Conservation (phyloP, 2,797 vertebrate species). For the Hypotaenidia philippensis region DNA sequence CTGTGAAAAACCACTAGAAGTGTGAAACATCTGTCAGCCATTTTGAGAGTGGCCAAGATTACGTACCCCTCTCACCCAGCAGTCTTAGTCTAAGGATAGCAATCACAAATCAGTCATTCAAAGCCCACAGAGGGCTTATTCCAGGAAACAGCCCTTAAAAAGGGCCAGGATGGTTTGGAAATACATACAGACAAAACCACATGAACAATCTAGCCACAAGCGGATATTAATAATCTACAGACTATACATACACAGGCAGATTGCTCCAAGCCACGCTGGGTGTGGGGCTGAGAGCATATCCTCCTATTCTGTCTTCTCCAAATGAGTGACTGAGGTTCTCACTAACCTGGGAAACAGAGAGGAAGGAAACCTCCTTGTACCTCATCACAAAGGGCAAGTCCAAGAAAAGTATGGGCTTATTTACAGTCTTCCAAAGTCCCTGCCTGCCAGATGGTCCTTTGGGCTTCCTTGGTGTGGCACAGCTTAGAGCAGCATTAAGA, state of each 20-base stretch:
- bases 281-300: not conserved
- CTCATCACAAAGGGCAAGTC: not conserved
- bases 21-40: not conserved
- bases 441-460: not conserved
- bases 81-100: not conserved
- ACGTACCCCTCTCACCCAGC: not conserved
- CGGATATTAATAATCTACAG: not conserved
- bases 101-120: not conserved
- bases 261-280: not conserved
- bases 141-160: not conserved
- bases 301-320: not conserved
- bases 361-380: not conserved
- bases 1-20: not conserved
- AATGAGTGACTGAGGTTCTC: accelerated
- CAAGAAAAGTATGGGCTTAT: not conserved
- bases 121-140: not conserved
- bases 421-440: not conserved
- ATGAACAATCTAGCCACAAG: not conserved
- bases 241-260: not conserved
- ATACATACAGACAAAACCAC: not conserved
- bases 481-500: not conserved
- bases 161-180: not conserved
- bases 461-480: not conserved
- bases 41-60: not conserved
- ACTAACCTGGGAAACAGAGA: accelerated